Base-by-base conservation (phyloP, 2,888 invertebrate genomes). In the Taphrorychus bicolor region DNA sequence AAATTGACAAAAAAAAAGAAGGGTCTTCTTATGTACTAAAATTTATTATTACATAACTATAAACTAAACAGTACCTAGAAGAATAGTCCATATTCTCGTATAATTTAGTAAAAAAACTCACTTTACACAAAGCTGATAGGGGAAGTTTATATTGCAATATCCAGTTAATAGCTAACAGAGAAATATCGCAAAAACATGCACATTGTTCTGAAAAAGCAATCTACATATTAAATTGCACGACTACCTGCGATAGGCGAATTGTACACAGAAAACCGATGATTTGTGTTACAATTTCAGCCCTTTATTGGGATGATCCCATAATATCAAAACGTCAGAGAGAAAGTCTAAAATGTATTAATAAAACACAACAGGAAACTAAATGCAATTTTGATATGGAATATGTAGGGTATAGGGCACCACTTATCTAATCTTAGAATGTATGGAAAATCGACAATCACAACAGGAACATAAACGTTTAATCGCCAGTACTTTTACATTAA, bases 61-160 rank as follows among this genome's bases (percentile, higher is more conserved):
- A 66, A 81, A 81, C 80, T 81, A 81, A 81, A 82, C 79, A 78
- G 76, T 80, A 81, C 79, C 81, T 82, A 81, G 78, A 81, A 81
- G 81, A 81, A 81, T 81, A 82, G 81, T 81, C 81, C 81, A 81
- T 81, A 80, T 81, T 81, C 81, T 82, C 82, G 78, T 78, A 79
- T 61, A 73, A 78, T 77, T 79, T 78, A 78, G 76, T 78, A 77
- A 79, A 80, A 79, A 79, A 80, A 78, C 77, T 78, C 76, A 79
- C 75, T 80, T 79, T 79, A 80, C 80, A 81, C 76, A 80, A 69
- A 80, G 79, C 79, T 74, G 74, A 74, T 76, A 73, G 48, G 42
- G 59, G 22, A 73, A 71, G 72, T 57, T 69, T 59, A 60, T 61
- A 68, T 49, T 61, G 68, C 65, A 65, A 59, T 60, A 64, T 51